Evolutionary conservation across 1,140 invertebrate genomes (phyloP), one percentile per base, ranked within the genome.

Genomic region (Drosophila fuyamai): DNA sequence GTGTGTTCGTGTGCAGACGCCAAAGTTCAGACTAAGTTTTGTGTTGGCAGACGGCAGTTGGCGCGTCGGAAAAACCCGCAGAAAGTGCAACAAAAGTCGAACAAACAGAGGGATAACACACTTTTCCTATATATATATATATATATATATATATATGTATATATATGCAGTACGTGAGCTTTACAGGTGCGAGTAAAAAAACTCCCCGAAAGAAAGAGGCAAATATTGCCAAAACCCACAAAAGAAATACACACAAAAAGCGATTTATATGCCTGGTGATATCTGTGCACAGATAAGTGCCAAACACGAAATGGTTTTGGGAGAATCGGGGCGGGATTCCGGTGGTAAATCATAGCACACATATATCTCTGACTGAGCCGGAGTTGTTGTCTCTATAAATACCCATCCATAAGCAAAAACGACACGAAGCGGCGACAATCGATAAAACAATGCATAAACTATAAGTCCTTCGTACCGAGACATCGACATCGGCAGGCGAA

Each of bases 371-470:
- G 61, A 61, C 23, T 50, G n/a, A n/a, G 14, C 13, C 23, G 58
- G 29, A 47, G 43, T 75, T 75, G 58, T 75, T 74, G 54, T 73
- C 60, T 58, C 81, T 84, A 85, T 81, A 84, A 81, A 84, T 84
- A 85, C 44, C 54, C 46, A 71, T 70, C 61, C 61, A 79, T 76
- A 82, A 79, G 47, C 59, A 63, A 70, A 77, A 71, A 43, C 66
- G 79, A 73, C 65, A 72, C 76, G 60, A 76, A 80, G 76, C 76
- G 77, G 76, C 84, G 84, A 88, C 83, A 88, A 88, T 88, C 83
- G 83, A 88, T 88, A 88, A 88, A 88, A 88, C 83, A 88, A 88
- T 88, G 83, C 83, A 88, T 75, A 79, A 86, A 86, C 78, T 79
- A 82, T 73, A 79, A 76, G 86, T 89, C 66, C 79, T 88, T 89